These are phyloP conservation scores for Sarcophaga rosellei DNA, from an alignment of 2,888 invertebrate species.

Conservation along the genomic window DNA sequence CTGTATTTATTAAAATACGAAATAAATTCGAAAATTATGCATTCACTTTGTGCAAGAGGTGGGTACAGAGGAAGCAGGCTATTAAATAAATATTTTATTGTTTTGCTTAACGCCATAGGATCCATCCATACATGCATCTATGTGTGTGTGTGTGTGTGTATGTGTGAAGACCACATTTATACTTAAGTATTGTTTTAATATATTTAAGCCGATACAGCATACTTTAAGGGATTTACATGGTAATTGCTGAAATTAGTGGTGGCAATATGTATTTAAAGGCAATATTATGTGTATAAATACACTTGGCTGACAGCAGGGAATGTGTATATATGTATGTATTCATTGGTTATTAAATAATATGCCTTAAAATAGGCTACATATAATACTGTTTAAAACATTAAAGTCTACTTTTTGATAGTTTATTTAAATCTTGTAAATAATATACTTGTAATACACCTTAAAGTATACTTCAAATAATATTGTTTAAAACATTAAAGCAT, in stretches of 20 bases:
- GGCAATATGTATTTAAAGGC: neutral
- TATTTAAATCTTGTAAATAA: too few species aligned
- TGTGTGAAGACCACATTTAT: neutral
- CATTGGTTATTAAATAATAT: too few species aligned
- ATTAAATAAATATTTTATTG: neutral
- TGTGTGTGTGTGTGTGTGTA: conserved; percentile 6
- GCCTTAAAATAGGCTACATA: too few species aligned
- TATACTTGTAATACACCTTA: too few species aligned
- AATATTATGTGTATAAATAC: neutral
- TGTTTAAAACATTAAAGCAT: too few species aligned
- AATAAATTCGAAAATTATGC: neutral
- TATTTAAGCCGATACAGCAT: conserved; percentile 2
- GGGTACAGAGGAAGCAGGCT: neutral
- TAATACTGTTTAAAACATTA: too few species aligned
- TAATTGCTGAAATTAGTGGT: conserved; percentile 10
- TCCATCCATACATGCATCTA: neutral
- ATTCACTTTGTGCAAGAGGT: neutral
- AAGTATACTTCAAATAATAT: too few species aligned
- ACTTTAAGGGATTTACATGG: conserved; percentile 13
- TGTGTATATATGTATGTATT: too few species aligned
- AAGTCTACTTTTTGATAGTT: too few species aligned
- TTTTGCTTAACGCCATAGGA: neutral
- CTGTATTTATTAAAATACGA: neutral
- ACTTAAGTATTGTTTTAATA: neutral
- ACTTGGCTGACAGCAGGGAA: too few species aligned